Conservation (phyloP, 2,888 invertebrate species). For the Cantharis flavilabris region DNA sequence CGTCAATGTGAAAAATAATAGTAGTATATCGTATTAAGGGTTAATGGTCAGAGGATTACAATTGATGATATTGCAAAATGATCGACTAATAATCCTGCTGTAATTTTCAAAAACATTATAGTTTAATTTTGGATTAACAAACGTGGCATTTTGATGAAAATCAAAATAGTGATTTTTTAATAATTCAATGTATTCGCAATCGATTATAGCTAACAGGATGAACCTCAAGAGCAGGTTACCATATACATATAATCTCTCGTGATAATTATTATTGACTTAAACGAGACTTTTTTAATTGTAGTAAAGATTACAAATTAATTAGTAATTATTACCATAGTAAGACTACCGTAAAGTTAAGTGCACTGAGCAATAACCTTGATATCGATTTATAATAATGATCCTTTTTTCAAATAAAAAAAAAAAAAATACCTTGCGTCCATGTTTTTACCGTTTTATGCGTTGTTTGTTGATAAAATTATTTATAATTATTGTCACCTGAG, state of each 20-base stretch:
- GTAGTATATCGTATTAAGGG: too few relatives aligned
- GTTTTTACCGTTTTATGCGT: neutral
- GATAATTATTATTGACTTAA: neutral
- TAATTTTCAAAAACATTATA: too few relatives aligned
- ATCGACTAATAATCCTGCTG: too few relatives aligned
- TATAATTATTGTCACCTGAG: neutral
- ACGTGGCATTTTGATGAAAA: too few relatives aligned
- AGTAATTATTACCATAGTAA: neutral
- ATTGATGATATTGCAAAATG: too few relatives aligned
- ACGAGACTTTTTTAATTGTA: neutral
- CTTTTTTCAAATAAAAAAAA: too few relatives aligned
- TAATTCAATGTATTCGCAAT: neutral
- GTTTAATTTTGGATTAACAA: neutral
- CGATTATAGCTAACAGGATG: neutral
- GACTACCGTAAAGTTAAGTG: neutral
- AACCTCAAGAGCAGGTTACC: neutral
- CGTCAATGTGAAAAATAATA: too few relatives aligned
- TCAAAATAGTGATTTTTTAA: neutral
- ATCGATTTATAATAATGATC: neutral
- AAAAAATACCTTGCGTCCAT: neutral
- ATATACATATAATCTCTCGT: neutral
- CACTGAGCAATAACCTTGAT: neutral
- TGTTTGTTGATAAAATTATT: neutral
- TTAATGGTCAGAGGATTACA: too few relatives aligned
- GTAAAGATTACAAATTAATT: neutral